Evolutionary conservation across 2,113 vertebrate genomes (phyloP), one percentile per base, ranked within the genome.

Genomic region (Empidonax traillii): DNA sequence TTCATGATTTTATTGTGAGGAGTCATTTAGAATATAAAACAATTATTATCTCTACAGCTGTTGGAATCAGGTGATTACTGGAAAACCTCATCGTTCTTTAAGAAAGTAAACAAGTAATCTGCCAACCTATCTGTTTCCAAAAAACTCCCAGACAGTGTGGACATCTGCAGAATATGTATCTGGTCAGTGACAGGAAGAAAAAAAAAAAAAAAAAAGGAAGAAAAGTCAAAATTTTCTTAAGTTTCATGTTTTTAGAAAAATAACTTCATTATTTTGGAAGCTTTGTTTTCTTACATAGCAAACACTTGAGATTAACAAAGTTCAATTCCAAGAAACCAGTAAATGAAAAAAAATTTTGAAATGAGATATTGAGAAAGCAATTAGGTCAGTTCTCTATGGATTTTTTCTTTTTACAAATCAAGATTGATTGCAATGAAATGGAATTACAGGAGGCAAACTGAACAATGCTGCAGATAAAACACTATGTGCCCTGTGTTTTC

Each of bases 391-490:
- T 85, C 72, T 96, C 51, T 80, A 75, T 63, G 47, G 88, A 86
- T 91, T 81, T 81, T 87, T 87, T 86, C 72, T 86, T 89, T 91
- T 82, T 90, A 69, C 63, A 90, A 79, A 87, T 93, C 4, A 20
- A 87, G 75, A 95, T 81, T 91, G 90, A 95, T 94, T 95, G 85
- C 77, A 80, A 8, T 66, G 72, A 86, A 82, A 76, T 81, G 71
- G 79, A 96, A 83, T 88, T 85, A 17, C 85, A 88, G 59, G 23
- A 85, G 55, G 59, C 22, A 88, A 73, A 83, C 33, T 59, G 67
- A 94, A 80, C 67, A 88, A 35, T 69, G 67, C 7, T 74, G 43
- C 39, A 96, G 65, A 68, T 3, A 78, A 56, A 83, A 20, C 16
- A 65, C 15, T 44, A 13, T 35, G n/a, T 62, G 23, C 33, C 20